These are phyloP conservation scores for Amblyjoppa fuscipennis DNA, from an alignment of 2,888 invertebrate species.

Conservation along the genomic window DNA sequence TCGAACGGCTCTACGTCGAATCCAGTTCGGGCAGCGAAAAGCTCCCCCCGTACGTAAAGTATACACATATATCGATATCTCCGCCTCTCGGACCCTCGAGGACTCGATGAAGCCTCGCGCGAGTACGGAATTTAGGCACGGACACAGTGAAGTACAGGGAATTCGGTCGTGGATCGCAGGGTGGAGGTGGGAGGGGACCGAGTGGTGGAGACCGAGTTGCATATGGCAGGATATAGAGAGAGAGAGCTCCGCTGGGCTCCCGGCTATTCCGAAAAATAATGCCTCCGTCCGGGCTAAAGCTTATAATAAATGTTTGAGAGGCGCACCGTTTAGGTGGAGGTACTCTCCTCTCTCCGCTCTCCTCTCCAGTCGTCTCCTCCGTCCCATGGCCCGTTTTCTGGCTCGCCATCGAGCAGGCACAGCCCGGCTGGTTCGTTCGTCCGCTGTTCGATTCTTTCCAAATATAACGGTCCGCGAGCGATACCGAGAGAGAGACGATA, in stretches of 20 bases:
- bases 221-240: conserved; percentile 7
- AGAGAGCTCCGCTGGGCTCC: conserved; percentile 40
- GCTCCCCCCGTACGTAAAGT: conserved; percentile 32
- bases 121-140: conserved; percentile 51
- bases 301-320: conserved; percentile 82
- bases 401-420: conserved; percentile 41
- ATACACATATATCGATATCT: conserved; percentile 23
- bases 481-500: conserved; percentile 56
- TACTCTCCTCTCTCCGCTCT: conserved; percentile 17
- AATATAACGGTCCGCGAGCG: conserved; percentile 82
- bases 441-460: conserved; percentile 82
- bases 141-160: conserved; percentile 22
- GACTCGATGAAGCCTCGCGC: conserved; percentile 63
- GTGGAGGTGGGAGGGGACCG: conserved; percentile 15
- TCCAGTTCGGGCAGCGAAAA: conserved; percentile 55
- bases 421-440: conserved; percentile 72
- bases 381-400: conserved; percentile 44
- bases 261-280: conserved; percentile 71
- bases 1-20: conserved; percentile 54
- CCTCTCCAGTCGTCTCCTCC: conserved; percentile 65
- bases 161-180: conserved; percentile 60
- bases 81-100: conserved; percentile 61
- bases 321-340: conserved; percentile 68
- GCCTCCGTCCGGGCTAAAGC: conserved; percentile 76
- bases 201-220: background rate